Conservation (phyloP, 2,888 invertebrate species). For the Bombyx huttoni region DNA sequence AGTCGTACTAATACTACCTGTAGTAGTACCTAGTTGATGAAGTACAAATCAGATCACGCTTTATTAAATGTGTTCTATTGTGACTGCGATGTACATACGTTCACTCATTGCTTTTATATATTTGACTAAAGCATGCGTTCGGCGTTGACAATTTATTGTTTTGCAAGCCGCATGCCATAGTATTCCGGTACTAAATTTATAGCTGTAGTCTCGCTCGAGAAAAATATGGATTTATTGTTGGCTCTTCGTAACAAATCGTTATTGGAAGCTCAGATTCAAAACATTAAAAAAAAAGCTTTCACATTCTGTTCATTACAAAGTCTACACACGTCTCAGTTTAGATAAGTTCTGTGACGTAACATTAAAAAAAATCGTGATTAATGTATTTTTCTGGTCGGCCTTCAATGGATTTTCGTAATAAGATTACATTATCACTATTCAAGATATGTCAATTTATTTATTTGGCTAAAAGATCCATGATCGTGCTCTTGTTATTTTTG, state of each 20-base stretch:
- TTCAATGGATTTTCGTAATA: too few species aligned
- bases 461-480: not conserved
- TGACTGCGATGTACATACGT: not conserved
- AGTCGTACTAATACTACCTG: too few species aligned
- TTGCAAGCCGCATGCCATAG: slow-evolving; percentile 45
- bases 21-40: too few species aligned
- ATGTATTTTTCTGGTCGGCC: too few species aligned
- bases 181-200: slow-evolving; percentile 49
- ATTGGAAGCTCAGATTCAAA: slow-evolving; percentile 19
- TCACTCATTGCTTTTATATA: slow-evolving; percentile 11
- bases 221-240: slow-evolving; percentile 54
- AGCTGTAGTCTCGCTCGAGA: slow-evolving; percentile 40
- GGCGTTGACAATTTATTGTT: slow-evolving; percentile 54
- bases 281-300: not conserved
- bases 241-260: slow-evolving; percentile 40
- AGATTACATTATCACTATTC: not conserved
- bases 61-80: too few species aligned
- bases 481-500: not conserved
- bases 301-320: not conserved
- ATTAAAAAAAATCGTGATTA: not conserved
- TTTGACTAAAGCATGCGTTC: slow-evolving; percentile 30
- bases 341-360: not conserved
- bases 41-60: too few species aligned
- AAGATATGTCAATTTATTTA: not conserved
- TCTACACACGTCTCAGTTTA: not conserved